A percentile compares a stretch with the other conserved stretches of the same genome.
These are phyloP conservation scores for Gallinago stenura DNA, from an alignment of 2,797 vertebrate species.

Conservation along the genomic window DNA sequence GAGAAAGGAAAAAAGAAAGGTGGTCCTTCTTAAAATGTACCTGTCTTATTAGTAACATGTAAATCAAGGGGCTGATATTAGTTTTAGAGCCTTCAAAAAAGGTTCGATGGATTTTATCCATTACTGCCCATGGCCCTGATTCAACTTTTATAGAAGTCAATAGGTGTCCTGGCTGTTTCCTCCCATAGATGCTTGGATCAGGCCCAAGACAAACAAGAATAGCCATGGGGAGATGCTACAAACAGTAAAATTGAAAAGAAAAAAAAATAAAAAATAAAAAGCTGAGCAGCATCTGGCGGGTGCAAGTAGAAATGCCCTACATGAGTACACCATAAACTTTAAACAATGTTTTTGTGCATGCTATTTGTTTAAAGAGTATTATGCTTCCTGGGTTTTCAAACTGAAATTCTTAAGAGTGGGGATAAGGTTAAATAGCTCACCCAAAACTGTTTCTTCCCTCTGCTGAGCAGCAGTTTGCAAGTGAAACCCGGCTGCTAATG, in stretches of 20 bases:
- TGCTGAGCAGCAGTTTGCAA: accelerated
- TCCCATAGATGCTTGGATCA: background rate
- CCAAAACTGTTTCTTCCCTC: background rate
- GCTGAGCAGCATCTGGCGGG: background rate
- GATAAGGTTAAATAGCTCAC: background rate
- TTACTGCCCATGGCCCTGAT: background rate
- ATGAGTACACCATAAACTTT: background rate
- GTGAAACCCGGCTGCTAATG: background rate
- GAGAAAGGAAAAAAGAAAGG: background rate
- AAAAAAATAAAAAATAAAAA: background rate
- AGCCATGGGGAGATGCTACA: background rate
- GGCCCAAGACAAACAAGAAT: background rate
- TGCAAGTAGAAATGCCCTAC: background rate
- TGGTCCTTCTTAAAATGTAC: background rate
- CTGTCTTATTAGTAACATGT: background rate
- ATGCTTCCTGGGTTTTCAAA: background rate
- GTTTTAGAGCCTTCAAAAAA: conserved; percentile 6
- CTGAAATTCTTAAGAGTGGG: background rate
- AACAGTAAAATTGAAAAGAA: background rate
- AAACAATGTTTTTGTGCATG: background rate
- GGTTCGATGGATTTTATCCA: background rate
- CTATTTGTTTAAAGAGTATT: background rate
- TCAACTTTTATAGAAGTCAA: background rate
- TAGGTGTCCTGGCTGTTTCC: background rate
- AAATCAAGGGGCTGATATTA: background rate